phyloP scores from a whole-genome alignment of 2,113 vertebrate genomes.

The Pituophis catenifer region DNA sequence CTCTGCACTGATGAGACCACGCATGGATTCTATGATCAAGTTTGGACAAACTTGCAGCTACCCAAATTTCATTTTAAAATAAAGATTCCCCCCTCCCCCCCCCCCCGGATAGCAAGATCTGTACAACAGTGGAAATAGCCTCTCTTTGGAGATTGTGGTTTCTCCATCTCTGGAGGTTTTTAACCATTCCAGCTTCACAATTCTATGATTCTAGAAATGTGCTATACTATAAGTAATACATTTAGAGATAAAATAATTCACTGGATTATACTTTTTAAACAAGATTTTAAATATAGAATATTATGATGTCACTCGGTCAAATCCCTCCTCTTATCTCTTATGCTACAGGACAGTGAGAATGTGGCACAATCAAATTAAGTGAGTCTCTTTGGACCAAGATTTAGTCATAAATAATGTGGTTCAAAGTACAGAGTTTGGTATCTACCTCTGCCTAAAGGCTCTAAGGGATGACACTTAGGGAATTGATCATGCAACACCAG shows the following conservation, averaged over 20 bases:
- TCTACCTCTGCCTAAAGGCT: not conserved
- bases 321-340: not conserved
- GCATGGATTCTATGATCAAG: not conserved
- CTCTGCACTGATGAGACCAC: not conserved
- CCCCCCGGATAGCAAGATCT: not conserved
- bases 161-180: not conserved
- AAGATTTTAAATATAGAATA: not conserved
- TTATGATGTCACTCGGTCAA: not conserved
- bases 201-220: not conserved
- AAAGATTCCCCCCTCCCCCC: rapidly evolving
- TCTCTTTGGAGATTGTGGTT: not conserved
- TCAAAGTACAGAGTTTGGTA: not conserved
- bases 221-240: not conserved
- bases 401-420: not conserved
- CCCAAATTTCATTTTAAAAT: not conserved
- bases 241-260: not conserved
- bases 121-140: not conserved
- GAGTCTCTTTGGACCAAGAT: not conserved
- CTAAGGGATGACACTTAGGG: not conserved
- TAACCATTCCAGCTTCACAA: not conserved
- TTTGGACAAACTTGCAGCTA: not conserved
- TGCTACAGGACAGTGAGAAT: not conserved
- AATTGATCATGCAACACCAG: not conserved
- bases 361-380: not conserved
- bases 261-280: not conserved